Evolutionary conservation across 2,797 vertebrate genomes (phyloP).

Genomic region (Echeneis naucrates): DNA sequence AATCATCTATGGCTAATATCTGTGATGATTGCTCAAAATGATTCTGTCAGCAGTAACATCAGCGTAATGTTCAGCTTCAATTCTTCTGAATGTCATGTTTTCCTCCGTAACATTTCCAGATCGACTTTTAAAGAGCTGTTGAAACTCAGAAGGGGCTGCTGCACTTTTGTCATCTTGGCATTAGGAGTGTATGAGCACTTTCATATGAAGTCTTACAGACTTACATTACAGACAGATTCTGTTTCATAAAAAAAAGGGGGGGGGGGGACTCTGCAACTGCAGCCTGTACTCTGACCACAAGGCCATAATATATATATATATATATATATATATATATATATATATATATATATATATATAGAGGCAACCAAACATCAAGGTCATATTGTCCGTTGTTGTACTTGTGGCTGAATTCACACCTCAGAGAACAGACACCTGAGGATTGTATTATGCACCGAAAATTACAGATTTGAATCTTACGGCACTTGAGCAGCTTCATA

Average conservation of each 20-base stretch:
- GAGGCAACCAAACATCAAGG: neutral
- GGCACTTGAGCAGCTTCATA: neutral
- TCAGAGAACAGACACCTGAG: neutral
- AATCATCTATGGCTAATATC: neutral
- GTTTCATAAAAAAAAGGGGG: neutral
- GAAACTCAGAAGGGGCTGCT: too few species aligned
- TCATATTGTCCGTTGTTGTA: neutral
- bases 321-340: too few species aligned
- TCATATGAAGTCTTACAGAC: neutral
- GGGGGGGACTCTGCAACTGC: neutral
- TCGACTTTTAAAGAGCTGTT: too few species aligned
- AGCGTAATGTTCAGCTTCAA: too few species aligned
- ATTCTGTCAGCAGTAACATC: neutral
- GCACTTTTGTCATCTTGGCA: too few species aligned
- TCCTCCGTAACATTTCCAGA: too few species aligned
- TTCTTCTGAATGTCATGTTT: too few species aligned
- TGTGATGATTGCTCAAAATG: neutral
- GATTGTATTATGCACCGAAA: neutral
- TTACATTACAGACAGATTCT: neutral
- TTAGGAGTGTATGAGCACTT: too few species aligned
- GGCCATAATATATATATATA: neutral
- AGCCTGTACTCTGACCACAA: neutral
- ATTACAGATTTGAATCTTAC: neutral
- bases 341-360: too few species aligned
- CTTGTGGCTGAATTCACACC: neutral